A percentile compares a stretch with the other conserved stretches of the same genome.
These are phyloP conservation scores for Stomorhina lunata DNA, from an alignment of 2,888 invertebrate species.

Conservation along the genomic window DNA sequence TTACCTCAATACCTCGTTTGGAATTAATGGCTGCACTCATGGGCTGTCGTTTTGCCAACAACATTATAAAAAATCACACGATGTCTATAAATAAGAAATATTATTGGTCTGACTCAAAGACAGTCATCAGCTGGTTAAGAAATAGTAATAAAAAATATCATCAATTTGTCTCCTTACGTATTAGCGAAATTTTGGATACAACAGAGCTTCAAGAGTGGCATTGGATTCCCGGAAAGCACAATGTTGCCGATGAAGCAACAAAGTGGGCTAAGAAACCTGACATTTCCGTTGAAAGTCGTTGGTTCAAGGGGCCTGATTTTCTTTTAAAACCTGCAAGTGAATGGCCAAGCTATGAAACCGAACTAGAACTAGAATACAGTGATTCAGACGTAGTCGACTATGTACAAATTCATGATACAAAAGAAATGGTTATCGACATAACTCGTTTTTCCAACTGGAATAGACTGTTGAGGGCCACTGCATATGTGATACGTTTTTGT, in stretches of 20 bases:
- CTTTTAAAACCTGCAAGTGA: constrained; percentile 10
- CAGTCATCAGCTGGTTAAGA: constrained; percentile 51
- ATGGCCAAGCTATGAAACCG: constrained; percentile 41
- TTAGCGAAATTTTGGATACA: constrained; percentile 62
- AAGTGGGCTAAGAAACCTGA: constrained; percentile 44
- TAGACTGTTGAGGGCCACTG: constrained; percentile 2
- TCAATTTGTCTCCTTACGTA: constrained; percentile 58
- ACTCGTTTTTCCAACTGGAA: constrained; percentile 19
- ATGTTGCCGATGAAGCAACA: constrained; percentile 59
- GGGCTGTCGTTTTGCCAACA: constrained; percentile 58
- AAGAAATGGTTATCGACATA: neutral
- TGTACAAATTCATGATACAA: neutral
- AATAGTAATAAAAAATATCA: constrained; percentile 61
- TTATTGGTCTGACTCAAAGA: constrained; percentile 59
- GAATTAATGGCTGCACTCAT: constrained; percentile 67
- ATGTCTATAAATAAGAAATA: constrained; percentile 43
- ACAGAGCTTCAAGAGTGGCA: constrained; percentile 56
- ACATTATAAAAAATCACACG: constrained; percentile 36
- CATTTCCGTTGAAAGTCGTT: constrained; percentile 33
- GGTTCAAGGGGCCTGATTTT: constrained; percentile 58
- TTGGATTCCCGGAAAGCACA: constrained; percentile 50
- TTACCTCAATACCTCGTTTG: constrained; percentile 59
- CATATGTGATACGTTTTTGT: constrained; percentile 30
- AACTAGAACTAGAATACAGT: neutral
- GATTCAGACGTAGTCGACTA: neutral